Evolutionary conservation across 2,888 invertebrate genomes (phyloP).

Genomic region (Drosophila neotestacea): DNA sequence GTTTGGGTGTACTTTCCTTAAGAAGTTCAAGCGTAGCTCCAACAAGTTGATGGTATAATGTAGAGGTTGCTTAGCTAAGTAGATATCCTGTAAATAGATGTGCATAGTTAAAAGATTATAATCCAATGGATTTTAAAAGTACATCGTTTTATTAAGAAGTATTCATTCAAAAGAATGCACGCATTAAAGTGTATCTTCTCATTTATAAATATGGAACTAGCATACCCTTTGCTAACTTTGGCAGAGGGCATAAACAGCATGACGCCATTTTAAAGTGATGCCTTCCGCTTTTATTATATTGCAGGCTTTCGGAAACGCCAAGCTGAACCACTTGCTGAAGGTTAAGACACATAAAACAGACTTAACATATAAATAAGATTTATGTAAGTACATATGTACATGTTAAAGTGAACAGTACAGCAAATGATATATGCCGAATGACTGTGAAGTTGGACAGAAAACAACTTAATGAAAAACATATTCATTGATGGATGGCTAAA

Average conservation of each 20-base stretch:
- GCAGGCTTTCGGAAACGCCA: slow-evolving; percentile 19
- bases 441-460: background rate
- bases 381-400: background rate
- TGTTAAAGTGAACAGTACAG: too few relatives aligned
- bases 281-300: slow-evolving; percentile 55
- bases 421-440: background rate
- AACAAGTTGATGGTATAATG: slow-evolving; percentile 14
- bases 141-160: too few relatives aligned
- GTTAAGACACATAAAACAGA: slow-evolving; percentile 18
- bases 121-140: too few relatives aligned
- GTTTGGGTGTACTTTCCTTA: slow-evolving; percentile 6
- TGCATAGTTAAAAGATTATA: too few relatives aligned
- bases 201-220: background rate
- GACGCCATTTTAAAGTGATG: slow-evolving; percentile 70
- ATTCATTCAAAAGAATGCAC: too few relatives aligned
- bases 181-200: background rate
- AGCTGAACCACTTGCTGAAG: slow-evolving; percentile 15
- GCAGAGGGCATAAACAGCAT: slow-evolving; percentile 49
- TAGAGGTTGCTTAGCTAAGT: background rate
- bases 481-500: background rate
- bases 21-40: slow-evolving; percentile 6
- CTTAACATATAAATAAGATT: slow-evolving; percentile 19
- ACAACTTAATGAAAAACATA: background rate
- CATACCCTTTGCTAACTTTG: background rate
- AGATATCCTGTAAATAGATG: background rate